These are phyloP conservation scores for Acleris holmiana DNA, from an alignment of 2,888 invertebrate genomes.

Conservation along the genomic window DNA sequence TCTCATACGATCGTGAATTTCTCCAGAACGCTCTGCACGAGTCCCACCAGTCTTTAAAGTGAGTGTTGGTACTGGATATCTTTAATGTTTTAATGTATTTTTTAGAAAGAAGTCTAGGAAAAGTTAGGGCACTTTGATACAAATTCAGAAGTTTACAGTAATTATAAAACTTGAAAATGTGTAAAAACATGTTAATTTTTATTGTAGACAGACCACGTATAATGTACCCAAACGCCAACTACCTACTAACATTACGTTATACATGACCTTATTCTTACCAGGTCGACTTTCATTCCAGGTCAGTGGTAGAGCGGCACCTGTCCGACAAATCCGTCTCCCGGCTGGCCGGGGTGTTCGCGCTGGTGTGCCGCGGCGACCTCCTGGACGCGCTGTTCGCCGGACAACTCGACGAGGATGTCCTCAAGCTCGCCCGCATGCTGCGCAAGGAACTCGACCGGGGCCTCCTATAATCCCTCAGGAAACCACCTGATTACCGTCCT, in stretches of 20 bases:
- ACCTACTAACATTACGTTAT: no score
- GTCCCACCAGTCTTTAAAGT: constrained; percentile 89
- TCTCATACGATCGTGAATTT: constrained; percentile 93
- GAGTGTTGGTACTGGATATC: constrained; percentile 42
- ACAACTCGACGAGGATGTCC: constrained; percentile 73
- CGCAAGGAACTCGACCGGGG: constrained; percentile 77
- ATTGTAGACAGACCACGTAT: no score
- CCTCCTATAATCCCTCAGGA: constrained; percentile 65
- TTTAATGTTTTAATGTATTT: background rate
- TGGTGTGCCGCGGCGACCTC: constrained; percentile 72
- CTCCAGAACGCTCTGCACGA: constrained; percentile 91
- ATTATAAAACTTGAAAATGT: no score
- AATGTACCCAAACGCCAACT: no score
- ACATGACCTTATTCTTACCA: background rate
- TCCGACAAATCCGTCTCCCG: constrained; percentile 93
- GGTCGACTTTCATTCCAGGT: constrained; percentile 65
- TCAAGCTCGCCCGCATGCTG: constrained; percentile 74
- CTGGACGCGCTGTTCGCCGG: constrained; percentile 76
- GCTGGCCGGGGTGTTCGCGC: constrained; percentile 89
- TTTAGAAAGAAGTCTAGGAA: background rate
- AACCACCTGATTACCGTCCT: constrained; percentile 63
- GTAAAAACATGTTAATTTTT: no score
- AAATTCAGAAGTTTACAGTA: no score
- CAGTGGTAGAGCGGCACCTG: constrained; percentile 90
- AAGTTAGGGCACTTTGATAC: no score